Evolutionary conservation across 2,888 invertebrate species (phyloP).

Genomic region (Anaspis maculata): DNA sequence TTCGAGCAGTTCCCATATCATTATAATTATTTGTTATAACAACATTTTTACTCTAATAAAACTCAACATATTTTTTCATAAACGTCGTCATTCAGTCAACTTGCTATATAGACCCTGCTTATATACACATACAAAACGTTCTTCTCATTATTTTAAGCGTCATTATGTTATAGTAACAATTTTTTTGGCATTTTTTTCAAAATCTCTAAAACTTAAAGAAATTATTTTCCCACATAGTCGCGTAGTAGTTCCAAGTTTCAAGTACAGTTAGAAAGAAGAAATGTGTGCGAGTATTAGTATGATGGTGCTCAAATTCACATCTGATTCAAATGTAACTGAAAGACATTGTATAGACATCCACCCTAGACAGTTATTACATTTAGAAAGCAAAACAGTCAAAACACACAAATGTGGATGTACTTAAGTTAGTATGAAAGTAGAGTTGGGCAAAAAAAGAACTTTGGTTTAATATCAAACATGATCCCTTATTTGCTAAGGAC

Average conservation of each 20-base stretch:
- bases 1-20: too few species aligned
- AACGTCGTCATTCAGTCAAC: slow-evolving; percentile 12
- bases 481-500: too few species aligned
- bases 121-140: slow-evolving; percentile 14
- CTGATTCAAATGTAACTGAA: too few species aligned
- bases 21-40: slow-evolving; percentile 16
- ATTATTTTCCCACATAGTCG: too few species aligned
- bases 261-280: neutral
- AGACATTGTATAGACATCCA: too few species aligned
- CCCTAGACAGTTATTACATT: too few species aligned
- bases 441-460: too few species aligned
- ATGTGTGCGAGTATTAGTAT: neutral
- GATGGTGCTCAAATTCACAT: too few species aligned
- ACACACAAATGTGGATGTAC: too few species aligned
- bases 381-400: too few species aligned
- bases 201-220: neutral
- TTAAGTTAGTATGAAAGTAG: too few species aligned
- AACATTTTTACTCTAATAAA: slow-evolving; percentile 9
- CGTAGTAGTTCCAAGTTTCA: neutral
- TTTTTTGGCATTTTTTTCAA: slow-evolving; percentile 9
- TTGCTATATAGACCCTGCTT: slow-evolving; percentile 14
- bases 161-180: slow-evolving; percentile 11
- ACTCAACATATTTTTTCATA: slow-evolving; percentile 8
- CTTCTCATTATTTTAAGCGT: slow-evolving; percentile 12
- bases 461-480: too few species aligned